Evolutionary conservation across 2,888 invertebrate genomes (phyloP), one percentile per base, ranked within the genome.

Genomic region (Zhuqinia jingwanae): DNA sequence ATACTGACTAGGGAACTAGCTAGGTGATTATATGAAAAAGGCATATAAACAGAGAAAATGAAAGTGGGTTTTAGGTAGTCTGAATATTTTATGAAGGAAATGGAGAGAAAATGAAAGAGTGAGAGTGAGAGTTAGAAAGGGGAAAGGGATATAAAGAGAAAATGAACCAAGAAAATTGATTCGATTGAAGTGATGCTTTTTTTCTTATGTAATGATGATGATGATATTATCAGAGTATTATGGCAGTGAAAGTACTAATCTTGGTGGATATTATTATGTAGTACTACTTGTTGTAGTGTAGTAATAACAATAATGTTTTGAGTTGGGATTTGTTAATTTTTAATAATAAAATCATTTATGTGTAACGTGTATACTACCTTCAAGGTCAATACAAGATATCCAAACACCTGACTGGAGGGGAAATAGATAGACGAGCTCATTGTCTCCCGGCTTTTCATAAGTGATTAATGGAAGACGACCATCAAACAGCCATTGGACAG

Each of bases 381-480:
- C 95, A 91, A 97, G 94, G 91, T 96, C 96, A 91, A 95, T 95
- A 92, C 96, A 98, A 92, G 96, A 94, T 25, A 96, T 97, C 97
- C 96, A 97, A 91, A 96, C 97, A 47, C 96, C 97, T n/a, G 96
- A 97, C 91, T 96, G 96, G 95, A 96, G 96, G 13, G 96, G 97
- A 36, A 97, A 96, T 85, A 97, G 93, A 92, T 97, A 96, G 47
- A 93, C 95, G 17, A 94, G 92, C 88, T 91, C 92, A 75, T 85
- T 87, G 58, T 75, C 79, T n/a, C 75, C 65, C n/a, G 82, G 73
- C 25, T 60, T 68, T 76, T 88, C 76, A 17, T 87, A 85, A 25
- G 87, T 91, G 91, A 88, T 92, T 93, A 95, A 94, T 25, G 95
- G 96, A 25, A 96, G 96, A 90, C 95, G 95, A 15, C 95, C 95